These are phyloP conservation scores for Gyrodactylus bullatarudis DNA, from an alignment of 1,140 invertebrate species.

Conservation along the genomic window DNA sequence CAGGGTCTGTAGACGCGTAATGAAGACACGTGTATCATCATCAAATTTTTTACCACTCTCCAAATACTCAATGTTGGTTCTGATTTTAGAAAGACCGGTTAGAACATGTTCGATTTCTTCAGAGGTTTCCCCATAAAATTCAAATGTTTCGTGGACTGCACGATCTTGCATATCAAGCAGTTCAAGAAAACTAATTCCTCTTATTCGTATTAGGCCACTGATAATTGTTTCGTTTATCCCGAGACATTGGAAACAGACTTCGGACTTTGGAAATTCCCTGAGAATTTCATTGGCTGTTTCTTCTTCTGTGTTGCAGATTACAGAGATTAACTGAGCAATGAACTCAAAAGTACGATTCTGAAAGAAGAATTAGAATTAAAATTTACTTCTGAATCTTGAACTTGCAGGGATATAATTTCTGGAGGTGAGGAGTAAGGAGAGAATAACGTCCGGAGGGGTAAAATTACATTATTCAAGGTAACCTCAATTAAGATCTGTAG, in stretches of 20 bases:
- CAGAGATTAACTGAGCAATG: not conserved
- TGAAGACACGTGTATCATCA: not conserved
- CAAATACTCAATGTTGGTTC: not conserved
- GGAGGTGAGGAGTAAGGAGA: not conserved
- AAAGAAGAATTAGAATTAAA: not conserved
- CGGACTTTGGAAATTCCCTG: conserved; percentile 5
- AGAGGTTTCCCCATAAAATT: not conserved
- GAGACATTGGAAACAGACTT: not conserved
- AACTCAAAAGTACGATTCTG: conserved; percentile 2
- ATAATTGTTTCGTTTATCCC: not conserved
- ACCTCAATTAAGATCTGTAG: conserved; percentile 1
- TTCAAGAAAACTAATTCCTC: not conserved
- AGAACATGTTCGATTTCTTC: not conserved
- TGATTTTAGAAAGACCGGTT: not conserved
- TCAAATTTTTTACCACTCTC: not conserved
- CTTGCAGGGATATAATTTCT: not conserved
- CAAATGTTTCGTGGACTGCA: not conserved
- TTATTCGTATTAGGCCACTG: not conserved
- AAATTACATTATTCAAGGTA: not conserved
- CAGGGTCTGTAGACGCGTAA: not conserved
- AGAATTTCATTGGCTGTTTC: not conserved
- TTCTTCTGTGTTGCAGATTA: not conserved
- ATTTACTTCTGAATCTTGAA: conserved; percentile 1
- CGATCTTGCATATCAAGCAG: not conserved
- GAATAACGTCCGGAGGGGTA: not conserved